A percentile compares a stretch with the other conserved stretches of the same genome.
These are phyloP conservation scores for Thinocorus orbignyianus DNA, from an alignment of 2,113 vertebrate genomes.

Conservation along the genomic window DNA sequence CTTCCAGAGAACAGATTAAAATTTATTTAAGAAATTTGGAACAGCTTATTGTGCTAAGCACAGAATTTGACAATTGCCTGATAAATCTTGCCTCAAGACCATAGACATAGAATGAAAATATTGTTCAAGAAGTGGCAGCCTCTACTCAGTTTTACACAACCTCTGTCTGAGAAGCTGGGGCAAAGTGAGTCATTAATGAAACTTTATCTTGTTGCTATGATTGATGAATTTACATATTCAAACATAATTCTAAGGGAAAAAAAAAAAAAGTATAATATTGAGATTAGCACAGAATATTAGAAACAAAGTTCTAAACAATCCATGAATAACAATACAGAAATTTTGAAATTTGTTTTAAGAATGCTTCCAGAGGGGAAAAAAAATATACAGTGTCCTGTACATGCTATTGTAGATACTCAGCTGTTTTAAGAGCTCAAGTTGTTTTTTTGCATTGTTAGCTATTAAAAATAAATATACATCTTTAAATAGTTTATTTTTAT, in stretches of 20 bases:
- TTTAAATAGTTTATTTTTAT: neutral
- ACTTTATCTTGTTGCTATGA: neutral
- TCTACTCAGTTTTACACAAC: neutral
- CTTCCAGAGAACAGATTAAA: slow-evolving; percentile 24
- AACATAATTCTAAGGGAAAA: neutral
- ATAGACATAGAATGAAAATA: neutral
- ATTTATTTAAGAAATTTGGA: slow-evolving; percentile 29
- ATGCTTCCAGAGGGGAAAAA: neutral
- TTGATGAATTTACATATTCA: neutral
- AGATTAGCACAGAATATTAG: neutral
- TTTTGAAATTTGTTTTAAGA: neutral
- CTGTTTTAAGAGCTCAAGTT: neutral
- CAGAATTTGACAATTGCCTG: slow-evolving; percentile 15
- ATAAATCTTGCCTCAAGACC: slow-evolving; percentile 7
- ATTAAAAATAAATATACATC: neutral
- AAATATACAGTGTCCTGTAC: neutral
- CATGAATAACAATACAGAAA: neutral
- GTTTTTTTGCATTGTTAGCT: neutral
- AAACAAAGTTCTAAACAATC: neutral
- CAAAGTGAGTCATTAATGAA: neutral
- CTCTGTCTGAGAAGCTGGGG: neutral
- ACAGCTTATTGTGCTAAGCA: neutral
- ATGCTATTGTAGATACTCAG: neutral
- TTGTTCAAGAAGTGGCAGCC: neutral
- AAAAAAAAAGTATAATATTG: neutral